Evolutionary conservation across 2,113 vertebrate genomes (phyloP), one percentile per base, ranked within the genome.

Genomic region (Saguinus midas): DNA sequence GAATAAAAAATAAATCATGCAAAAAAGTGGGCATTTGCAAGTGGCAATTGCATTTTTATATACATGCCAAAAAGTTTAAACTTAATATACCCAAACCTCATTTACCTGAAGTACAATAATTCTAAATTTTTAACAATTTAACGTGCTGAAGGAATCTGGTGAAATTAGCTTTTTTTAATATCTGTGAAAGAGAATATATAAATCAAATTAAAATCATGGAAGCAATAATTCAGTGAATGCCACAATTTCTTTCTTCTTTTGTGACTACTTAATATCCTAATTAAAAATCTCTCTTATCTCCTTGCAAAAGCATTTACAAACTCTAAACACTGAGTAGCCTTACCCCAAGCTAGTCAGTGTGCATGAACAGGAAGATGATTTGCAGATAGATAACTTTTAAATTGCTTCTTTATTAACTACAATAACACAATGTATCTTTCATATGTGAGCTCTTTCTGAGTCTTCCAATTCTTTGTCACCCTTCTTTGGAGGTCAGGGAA

Each of bases 261-360:
- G 95, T 94, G 52, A 50, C 20, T 72, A 5, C 40, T 72, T 87
- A 57, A 80, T 81, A 87, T 93, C 75, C 70, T 97, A 90, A 97
- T 96, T 91, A 88, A 92, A 96, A 96, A 80, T 89, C 48, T 58
- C 25, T 84, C 87, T 94, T 89, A 87, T 87, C 92, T 87, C 18
- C 55, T 66, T 78, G 21, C 79, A 52, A 35, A 95, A 87, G 52
- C 75, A 48, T 27, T 90, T 87, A 13, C 27, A 84, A 57, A 86
- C 45, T 81, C 37, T 23, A 81, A 81, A 25, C 27, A 18, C 0
- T 48, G 55, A 72, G 68, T 25, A 75, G n/a, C 13, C 37, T 70
- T 64, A 58, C 27, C 12, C 40, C 14, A 1, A 8, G 50, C n/a
- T 91, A 40, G 23, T 5, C 52, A 18, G 29, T 72, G 40, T 12